Evolutionary conservation across 2,888 invertebrate genomes (phyloP).

Genomic region (Tetanocera ferruginea): DNA sequence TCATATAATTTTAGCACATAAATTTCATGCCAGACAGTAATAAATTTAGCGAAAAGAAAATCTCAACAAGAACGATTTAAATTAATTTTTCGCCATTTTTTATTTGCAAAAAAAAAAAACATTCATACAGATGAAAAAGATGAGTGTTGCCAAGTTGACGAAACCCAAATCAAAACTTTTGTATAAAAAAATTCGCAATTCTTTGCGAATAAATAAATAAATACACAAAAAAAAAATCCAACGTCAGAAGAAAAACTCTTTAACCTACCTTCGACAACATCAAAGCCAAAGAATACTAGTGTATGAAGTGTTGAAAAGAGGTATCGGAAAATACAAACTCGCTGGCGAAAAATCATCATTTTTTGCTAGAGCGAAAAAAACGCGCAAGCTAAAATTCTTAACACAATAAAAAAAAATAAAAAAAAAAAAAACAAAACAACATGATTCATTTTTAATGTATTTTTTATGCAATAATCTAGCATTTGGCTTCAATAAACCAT

Average conservation of each 20-base stretch:
- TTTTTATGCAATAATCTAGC: neutral
- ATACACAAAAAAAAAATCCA: neutral
- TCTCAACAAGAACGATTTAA: neutral
- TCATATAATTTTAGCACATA: constrained; percentile 18
- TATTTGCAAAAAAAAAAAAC: neutral
- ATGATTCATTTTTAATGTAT: constrained; percentile 33
- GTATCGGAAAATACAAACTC: neutral
- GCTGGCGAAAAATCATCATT: neutral
- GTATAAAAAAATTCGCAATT: neutral
- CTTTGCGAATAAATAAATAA: no score
- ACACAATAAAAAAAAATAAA: constrained; percentile 24
- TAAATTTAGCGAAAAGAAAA: constrained; percentile 16
- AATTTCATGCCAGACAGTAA: constrained; percentile 34
- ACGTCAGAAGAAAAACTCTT: neutral
- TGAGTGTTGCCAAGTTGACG: constrained; percentile 26
- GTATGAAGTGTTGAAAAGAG: no score
- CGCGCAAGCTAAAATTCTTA: neutral
- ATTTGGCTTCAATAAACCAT: constrained; percentile 19
- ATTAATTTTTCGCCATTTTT: constrained; percentile 27
- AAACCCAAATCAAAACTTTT: constrained; percentile 27
- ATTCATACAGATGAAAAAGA: neutral
- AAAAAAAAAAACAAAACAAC: constrained; percentile 11
- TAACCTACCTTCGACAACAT: constrained; percentile 12
- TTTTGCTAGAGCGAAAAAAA: neutral
- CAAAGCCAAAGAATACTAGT: neutral